Conservation (phyloP, 2,888 invertebrate species). For the Drosophila mimica region DNA sequence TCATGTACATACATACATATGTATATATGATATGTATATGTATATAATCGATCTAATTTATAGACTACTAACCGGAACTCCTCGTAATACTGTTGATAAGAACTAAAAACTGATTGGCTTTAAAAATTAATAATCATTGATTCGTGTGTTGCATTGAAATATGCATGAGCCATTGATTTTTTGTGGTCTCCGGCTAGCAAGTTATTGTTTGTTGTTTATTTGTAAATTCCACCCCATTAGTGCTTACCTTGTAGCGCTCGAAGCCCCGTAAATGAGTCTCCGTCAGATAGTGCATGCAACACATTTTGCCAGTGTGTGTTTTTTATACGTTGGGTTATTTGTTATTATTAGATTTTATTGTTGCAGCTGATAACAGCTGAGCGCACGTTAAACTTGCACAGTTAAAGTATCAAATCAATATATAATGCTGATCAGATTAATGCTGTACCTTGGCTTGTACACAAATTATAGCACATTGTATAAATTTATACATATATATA, state of each 20-base stretch:
- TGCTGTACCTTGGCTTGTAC: constrained; percentile 15
- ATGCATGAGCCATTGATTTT: constrained; percentile 62
- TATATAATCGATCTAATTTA: not conserved
- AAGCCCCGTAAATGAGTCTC: constrained; percentile 85
- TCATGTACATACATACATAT: not conserved
- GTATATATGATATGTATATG: not conserved
- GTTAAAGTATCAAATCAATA: constrained; percentile 29
- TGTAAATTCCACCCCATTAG: constrained; percentile 13
- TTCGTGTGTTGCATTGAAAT: constrained; percentile 20
- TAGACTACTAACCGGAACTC: constrained; percentile 24
- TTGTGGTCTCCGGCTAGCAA: constrained; percentile 11
- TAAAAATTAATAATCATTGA: constrained; percentile 28
- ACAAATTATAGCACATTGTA: constrained; percentile 40
- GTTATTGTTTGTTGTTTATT: not conserved
- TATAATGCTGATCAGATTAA: constrained; percentile 21
- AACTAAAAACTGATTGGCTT: constrained; percentile 15
- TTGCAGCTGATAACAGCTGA: constrained; percentile 53
- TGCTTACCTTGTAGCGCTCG: constrained; percentile 85
- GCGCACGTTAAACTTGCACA: constrained; percentile 28
- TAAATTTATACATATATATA: not conserved
- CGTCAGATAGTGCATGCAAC: constrained; percentile 83
- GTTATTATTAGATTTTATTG: constrained; percentile 23
- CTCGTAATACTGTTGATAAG: constrained; percentile 25
- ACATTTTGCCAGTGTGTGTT: constrained; percentile 70
- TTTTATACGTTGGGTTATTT: constrained; percentile 11